Evolutionary conservation across 2,797 vertebrate genomes (phyloP).

Genomic region (Ctenopoma kingsleyae): DNA sequence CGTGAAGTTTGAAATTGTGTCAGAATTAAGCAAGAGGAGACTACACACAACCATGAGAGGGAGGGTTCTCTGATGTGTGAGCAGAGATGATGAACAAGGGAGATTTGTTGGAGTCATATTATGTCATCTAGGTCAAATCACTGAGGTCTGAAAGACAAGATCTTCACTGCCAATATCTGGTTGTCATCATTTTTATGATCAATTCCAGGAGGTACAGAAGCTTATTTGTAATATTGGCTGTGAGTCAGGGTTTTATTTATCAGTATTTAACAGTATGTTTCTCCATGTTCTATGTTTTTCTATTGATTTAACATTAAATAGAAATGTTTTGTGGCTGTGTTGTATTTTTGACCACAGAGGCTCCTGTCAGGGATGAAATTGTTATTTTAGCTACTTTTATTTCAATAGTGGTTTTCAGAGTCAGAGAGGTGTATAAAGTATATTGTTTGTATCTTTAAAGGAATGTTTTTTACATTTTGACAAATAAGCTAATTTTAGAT

Average conservation of each 20-base stretch:
- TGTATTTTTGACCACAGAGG: too few relatives aligned
- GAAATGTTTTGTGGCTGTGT: neutral
- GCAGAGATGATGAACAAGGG: conserved; percentile 49
- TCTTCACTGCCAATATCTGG: neutral
- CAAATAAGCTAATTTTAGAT: too few relatives aligned
- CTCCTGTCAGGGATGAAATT: neutral
- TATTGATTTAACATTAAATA: neutral
- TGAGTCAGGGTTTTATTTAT: neutral
- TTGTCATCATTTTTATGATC: neutral
- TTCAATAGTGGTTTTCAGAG: too few relatives aligned
- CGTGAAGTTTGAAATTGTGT: conserved; percentile 29
- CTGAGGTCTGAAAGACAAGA: conserved; percentile 4
- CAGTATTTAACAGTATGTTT: neutral
- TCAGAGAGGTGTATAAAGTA: too few relatives aligned
- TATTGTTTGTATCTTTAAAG: too few relatives aligned
- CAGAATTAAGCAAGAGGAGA: conserved; percentile 27
- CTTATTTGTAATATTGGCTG: neutral
- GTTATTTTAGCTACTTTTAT: neutral
- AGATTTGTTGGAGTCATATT: conserved; percentile 44
- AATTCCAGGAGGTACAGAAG: neutral
- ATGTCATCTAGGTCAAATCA: conserved; percentile 40
- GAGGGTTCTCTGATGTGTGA: conserved; percentile 49
- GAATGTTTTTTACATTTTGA: too few relatives aligned
- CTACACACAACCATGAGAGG: conserved; percentile 43
- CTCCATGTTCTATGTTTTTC: neutral